These are phyloP conservation scores for Spinibarbus caldwelli DNA, from an alignment of 2,797 vertebrate genomes.

Conservation along the genomic window DNA sequence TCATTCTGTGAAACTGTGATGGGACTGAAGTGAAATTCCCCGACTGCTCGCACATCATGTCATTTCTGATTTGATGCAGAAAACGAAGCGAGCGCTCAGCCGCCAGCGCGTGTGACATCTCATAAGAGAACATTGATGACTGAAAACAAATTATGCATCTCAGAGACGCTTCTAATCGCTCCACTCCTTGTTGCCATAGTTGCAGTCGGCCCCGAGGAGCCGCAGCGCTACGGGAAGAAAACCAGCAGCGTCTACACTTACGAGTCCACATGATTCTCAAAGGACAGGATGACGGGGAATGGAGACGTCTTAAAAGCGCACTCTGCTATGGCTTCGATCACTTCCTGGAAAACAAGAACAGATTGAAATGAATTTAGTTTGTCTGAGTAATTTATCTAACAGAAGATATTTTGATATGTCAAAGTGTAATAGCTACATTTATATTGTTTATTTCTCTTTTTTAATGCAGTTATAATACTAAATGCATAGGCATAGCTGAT, in stretches of 20 bases:
- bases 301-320: conserved; percentile 98
- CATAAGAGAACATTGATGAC: conserved; percentile 49
- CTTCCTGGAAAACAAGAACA: conserved; percentile 71
- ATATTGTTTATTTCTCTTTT: neutral
- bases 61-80: conserved; percentile 44
- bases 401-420: neutral
- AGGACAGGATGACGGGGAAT: conserved; percentile 90
- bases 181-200: conserved; percentile 62
- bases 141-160: conserved; percentile 59
- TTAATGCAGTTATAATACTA: neutral
- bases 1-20: neutral
- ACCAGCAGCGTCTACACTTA: conserved; percentile 78
- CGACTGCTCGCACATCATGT: conserved; percentile 11
- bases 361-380: neutral
- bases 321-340: conserved; percentile 89
- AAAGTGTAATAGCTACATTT: neutral
- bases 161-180: conserved; percentile 54
- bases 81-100: conserved; percentile 25
- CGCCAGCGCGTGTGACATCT: conserved; percentile 36
- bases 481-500: neutral
- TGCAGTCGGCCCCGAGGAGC: conserved; percentile 48
- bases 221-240: conserved; percentile 31
- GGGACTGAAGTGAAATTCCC: conserved; percentile 6
- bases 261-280: conserved; percentile 95
- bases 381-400: neutral